Evolutionary conservation across 2,797 vertebrate genomes (phyloP).

Genomic region (Avahi laniger): DNA sequence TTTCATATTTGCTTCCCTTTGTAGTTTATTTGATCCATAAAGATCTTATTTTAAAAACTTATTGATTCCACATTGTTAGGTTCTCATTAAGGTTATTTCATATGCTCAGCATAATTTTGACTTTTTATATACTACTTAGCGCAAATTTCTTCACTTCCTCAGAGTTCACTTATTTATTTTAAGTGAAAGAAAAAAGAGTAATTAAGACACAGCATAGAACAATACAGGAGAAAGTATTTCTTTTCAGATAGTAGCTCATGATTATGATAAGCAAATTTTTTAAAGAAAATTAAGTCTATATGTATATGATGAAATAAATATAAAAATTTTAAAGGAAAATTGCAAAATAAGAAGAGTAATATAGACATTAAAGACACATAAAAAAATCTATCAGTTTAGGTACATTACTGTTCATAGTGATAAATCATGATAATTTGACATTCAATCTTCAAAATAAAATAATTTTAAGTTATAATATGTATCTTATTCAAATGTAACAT

Average conservation of each 20-base stretch:
- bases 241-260: neutral
- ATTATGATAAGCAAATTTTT: neutral
- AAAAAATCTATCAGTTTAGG: neutral
- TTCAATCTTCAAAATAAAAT: neutral
- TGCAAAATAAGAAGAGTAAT: neutral
- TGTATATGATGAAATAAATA: neutral
- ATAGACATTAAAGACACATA: neutral
- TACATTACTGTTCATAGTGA: neutral
- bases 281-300: neutral
- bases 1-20: neutral
- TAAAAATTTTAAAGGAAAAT: neutral
- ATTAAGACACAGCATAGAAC: neutral
- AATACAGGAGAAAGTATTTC: neutral
- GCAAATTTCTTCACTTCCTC: neutral
- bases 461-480: neutral
- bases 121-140: neutral
- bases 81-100: neutral
- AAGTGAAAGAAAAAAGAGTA: neutral
- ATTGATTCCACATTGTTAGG: neutral
- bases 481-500: neutral
- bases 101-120: neutral
- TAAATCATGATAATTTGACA: neutral
- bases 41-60: neutral
- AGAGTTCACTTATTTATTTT: neutral
- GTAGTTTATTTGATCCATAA: neutral